phyloP scores from a whole-genome alignment of 1,140 invertebrate genomes.

The Pseudomyrmex concolor region DNA sequence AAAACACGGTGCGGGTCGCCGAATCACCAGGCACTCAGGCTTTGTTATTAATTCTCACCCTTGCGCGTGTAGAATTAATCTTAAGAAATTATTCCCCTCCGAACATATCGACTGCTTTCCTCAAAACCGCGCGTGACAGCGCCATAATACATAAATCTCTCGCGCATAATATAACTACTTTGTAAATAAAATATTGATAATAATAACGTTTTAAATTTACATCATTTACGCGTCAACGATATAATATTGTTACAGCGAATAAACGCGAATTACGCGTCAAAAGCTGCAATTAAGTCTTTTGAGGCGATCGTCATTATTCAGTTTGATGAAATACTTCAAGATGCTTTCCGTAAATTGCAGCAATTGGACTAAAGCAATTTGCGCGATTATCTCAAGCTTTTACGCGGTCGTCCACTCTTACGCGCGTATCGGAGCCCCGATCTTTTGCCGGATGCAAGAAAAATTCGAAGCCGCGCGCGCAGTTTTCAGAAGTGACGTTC shows the following conservation, averaged over 20 bases:
- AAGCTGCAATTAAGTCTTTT: constrained; percentile 17
- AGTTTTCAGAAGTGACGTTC: constrained; percentile 35
- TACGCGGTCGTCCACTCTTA: neutral
- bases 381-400: constrained; percentile 23
- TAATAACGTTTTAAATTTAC: neutral
- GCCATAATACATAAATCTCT: neutral
- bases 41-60: constrained; percentile 59
- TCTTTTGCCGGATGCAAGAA: constrained; percentile 20
- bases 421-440: constrained; percentile 13
- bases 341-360: constrained; percentile 28
- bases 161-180: neutral
- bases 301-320: neutral
- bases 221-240: constrained; percentile 1
- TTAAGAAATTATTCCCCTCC: constrained; percentile 11
- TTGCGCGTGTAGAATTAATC: constrained; percentile 40
- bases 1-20: constrained; percentile 56
- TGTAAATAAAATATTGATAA: neutral
- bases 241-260: neutral
- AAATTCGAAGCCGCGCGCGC: constrained; percentile 14
- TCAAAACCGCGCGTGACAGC: neutral
- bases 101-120: constrained; percentile 15
- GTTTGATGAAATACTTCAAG: constrained; percentile 14
- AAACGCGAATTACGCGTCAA: neutral
- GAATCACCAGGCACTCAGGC: constrained; percentile 50
- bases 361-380: constrained; percentile 29